Evolutionary conservation across 2,113 vertebrate species (phyloP).

Genomic region (Motacilla tschutschensis): DNA sequence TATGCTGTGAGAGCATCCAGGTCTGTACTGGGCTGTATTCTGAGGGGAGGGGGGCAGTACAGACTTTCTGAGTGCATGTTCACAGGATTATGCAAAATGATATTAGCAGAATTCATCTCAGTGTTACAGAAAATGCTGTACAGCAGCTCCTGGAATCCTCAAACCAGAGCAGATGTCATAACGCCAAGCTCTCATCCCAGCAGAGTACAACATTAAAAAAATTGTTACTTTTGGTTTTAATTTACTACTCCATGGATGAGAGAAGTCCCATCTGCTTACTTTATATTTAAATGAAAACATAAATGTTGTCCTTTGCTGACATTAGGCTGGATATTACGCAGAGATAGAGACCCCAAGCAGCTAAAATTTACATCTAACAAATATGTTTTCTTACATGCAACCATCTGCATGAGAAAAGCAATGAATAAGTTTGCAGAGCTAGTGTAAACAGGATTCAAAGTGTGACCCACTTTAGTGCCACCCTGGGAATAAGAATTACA

Average conservation of each 20-base stretch:
- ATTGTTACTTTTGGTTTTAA: conserved; percentile 34
- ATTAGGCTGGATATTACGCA: conserved; percentile 1
- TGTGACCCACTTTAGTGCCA: conserved; percentile 5
- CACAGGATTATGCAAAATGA: background rate
- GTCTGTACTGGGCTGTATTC: background rate
- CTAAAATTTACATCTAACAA: conserved; percentile 43
- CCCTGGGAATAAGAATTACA: background rate
- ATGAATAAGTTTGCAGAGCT: background rate
- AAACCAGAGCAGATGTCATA: conserved; percentile 25
- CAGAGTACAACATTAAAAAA: conserved; percentile 22
- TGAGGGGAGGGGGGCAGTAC: background rate
- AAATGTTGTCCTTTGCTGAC: conserved; percentile 45
- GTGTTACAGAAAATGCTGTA: conserved; percentile 16
- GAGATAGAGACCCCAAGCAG: conserved; percentile 12
- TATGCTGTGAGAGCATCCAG: background rate
- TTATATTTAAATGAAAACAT: conserved; percentile 49
- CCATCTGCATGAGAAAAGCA: conserved; percentile 33
- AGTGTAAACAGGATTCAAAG: conserved; percentile 5
- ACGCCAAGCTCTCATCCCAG: background rate
- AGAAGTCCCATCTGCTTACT: conserved; percentile 54
- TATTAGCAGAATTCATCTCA: background rate
- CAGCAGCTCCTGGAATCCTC: conserved; percentile 8
- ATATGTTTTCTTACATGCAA: conserved; percentile 16
- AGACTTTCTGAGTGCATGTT: background rate
- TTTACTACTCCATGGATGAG: conserved; percentile 32